phyloP scores from a whole-genome alignment of 1,140 invertebrate species.

The Watersipora subatra region DNA sequence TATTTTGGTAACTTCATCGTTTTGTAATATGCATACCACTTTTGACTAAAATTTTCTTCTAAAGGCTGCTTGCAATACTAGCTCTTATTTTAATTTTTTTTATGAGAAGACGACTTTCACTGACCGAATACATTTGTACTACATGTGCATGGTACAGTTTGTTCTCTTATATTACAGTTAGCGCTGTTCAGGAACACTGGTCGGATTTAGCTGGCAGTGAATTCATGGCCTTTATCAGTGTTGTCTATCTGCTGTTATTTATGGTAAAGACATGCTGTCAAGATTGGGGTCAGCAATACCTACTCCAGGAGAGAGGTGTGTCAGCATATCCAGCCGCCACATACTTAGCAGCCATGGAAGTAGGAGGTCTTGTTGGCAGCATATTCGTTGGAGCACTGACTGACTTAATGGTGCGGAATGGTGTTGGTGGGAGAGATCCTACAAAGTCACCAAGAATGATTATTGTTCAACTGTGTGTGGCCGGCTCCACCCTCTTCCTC shows the following conservation, averaged over 20 bases:
- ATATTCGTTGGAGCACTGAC: not conserved
- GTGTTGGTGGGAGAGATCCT: not conserved
- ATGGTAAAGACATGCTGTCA: constrained; percentile 32
- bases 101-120: too few species aligned
- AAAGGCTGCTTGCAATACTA: too few species aligned
- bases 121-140: too few species aligned
- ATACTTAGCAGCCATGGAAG: not conserved
- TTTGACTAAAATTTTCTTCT: too few species aligned
- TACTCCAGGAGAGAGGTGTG: constrained; percentile 38
- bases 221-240: constrained; percentile 31
- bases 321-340: constrained; percentile 22
- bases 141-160: too few species aligned
- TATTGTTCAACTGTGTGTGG: not conserved
- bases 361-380: not conserved
- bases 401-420: not conserved
- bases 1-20: too few species aligned
- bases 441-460: not conserved
- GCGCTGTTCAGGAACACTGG: too few species aligned
- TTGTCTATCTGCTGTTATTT: constrained; percentile 32
- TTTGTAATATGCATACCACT: too few species aligned
- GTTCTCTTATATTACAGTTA: too few species aligned
- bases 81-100: too few species aligned
- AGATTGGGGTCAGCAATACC: constrained; percentile 43
- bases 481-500: not conserved
- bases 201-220: constrained; percentile 21